Percentiles rank a stretch among this genome's conserved stretches.
These are phyloP conservation scores for Paracanthobrama guichenoti DNA, from an alignment of 2,113 vertebrate genomes.

Conservation along the genomic window DNA sequence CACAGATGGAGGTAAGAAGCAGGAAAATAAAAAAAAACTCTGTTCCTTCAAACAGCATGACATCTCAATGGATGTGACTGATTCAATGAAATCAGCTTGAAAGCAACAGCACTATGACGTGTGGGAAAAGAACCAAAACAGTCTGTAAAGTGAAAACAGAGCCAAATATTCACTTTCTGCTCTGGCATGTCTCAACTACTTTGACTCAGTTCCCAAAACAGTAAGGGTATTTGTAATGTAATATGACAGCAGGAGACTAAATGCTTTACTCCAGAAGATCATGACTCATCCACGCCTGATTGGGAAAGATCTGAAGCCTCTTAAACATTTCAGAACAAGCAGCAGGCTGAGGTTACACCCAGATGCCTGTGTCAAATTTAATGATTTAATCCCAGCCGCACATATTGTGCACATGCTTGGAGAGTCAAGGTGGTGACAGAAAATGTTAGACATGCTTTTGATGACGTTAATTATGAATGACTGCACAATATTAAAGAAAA, in stretches of 20 bases:
- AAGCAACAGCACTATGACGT: not conserved
- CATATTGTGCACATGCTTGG: not conserved
- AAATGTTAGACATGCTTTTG: not conserved
- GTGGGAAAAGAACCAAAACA: not conserved
- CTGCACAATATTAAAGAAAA: not conserved
- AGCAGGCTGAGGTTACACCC: conserved; percentile 21
- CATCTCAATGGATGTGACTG: not conserved
- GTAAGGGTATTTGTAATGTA: conserved; percentile 43
- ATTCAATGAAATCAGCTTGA: conserved; percentile 1
- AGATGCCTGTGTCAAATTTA: conserved; percentile 26
- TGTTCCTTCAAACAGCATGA: not conserved
- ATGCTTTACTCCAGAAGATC: not conserved
- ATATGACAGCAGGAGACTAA: conserved; percentile 40
- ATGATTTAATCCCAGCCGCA: conserved; percentile 33
- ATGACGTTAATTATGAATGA: not conserved
- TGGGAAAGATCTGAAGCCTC: conserved; percentile 4
- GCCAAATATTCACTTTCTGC: not conserved
- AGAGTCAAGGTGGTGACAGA: not conserved
- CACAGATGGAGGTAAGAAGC: conserved; percentile 50
- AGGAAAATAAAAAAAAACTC: not conserved
- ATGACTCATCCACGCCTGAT: conserved; percentile 38
- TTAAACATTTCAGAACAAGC: conserved; percentile 28
- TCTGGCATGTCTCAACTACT: not conserved
- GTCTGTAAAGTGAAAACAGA: not conserved
- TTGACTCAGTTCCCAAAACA: not conserved